Percentiles rank a stretch among this genome's conserved stretches.
These are phyloP conservation scores for Trimorus sp. DNA, from an alignment of 2,888 invertebrate species.

Conservation along the genomic window DNA sequence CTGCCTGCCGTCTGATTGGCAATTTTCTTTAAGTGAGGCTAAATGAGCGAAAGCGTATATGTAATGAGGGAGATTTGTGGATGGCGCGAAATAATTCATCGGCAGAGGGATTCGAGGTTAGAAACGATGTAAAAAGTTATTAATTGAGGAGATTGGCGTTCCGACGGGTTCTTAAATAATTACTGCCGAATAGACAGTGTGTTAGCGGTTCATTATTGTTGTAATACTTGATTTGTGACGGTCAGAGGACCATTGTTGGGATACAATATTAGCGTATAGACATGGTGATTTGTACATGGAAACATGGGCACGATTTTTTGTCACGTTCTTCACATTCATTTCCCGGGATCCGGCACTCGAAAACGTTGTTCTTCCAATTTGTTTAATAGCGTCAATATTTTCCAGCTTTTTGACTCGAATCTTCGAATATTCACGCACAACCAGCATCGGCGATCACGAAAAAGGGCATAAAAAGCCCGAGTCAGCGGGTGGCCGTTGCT, in stretches of 20 bases:
- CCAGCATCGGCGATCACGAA: constrained; percentile 62
- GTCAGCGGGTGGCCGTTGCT: constrained; percentile 72
- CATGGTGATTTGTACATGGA: too few relatives aligned
- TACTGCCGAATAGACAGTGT: constrained; percentile 1
- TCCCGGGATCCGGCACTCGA: constrained; percentile 33
- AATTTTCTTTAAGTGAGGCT: constrained; percentile 35
- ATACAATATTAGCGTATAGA: too few relatives aligned
- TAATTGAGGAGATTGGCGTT: constrained; percentile 19
- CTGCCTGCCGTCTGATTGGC: constrained; percentile 32
- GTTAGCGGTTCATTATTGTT: neutral
- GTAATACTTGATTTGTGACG: neutral
- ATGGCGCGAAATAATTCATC: constrained; percentile 26
- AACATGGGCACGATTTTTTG: constrained; percentile 1
- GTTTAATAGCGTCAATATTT: constrained; percentile 46
- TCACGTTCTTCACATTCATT: constrained; percentile 43
- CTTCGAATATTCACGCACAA: constrained; percentile 46
- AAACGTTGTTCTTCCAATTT: constrained; percentile 52
- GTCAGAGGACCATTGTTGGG: too few relatives aligned
- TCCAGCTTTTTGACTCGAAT: constrained; percentile 51
- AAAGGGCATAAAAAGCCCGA: constrained; percentile 74
- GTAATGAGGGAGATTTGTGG: constrained; percentile 38
- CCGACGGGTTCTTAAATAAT: constrained; percentile 9
- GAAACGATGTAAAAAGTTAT: constrained; percentile 29
- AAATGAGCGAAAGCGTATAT: constrained; percentile 26
- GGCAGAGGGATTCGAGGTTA: constrained; percentile 8